Base-by-base conservation (phyloP, 2,797 vertebrate genomes). In the Corythornis leucogaster region DNA sequence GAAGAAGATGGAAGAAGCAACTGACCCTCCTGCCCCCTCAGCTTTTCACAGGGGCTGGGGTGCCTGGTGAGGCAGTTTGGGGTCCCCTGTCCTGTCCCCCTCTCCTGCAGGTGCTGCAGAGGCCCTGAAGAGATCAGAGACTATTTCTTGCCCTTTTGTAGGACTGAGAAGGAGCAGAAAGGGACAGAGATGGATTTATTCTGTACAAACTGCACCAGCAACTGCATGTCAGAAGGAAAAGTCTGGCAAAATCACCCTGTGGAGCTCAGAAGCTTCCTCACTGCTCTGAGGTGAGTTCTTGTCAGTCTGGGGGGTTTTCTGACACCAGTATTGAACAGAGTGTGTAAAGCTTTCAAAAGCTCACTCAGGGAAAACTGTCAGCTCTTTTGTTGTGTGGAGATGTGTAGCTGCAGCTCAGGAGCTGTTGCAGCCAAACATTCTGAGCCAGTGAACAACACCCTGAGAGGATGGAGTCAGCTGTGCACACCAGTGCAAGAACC, bases 111-210 rank as follows among this genome's bases (percentile, higher is more conserved):
- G 35, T 35, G 96, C 68, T 95, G 68, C 54, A 75, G 73, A 75
- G 96, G 96, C 5, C 88, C 95, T 45, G 66, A 84, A 59, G 80
- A 70, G 45, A 97, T 97, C 76, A 95, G 87, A 91, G n/a, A 70
- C 3, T 97, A 96, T 51, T 97, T 97, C 85, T 84, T 63, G 11
- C 90, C 67, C 5, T n/a, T 89, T 58, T 11, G 0, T 48, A 63
- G 38, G 24, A 26, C 30, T 31, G 11, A 9, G 40, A 84, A 28
- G 68, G 19, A 70, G 18, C 79, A 84, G 46, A 55, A 55, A 21
- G n/a, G 31, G 54, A 55, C 54, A 20, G 80, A 85, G 33, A 35
- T 61, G 50, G 54, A 68, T 90, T 88, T 80, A 80, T 61, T 64
- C n/a, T 16, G 2, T n/a, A 26, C 31, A 58, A 62, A 38, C 51